These are phyloP conservation scores for Gorsachius goisagi DNA, from an alignment of 2,113 vertebrate genomes.

Conservation along the genomic window DNA sequence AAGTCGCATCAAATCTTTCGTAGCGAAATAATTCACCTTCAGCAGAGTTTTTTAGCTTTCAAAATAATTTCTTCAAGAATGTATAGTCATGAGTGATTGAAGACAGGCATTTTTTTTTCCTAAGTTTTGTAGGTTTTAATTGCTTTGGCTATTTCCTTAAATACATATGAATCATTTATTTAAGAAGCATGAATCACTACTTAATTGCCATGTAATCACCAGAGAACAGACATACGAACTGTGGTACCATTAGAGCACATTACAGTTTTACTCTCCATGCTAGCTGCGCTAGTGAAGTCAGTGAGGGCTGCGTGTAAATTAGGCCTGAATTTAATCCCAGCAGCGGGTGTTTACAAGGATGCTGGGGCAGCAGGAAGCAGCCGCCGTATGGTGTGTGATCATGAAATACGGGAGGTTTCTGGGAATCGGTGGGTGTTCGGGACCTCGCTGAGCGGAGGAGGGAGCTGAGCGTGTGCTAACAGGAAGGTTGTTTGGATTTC, in stretches of 20 bases:
- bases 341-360: not conserved
- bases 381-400: not conserved
- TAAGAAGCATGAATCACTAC: not conserved
- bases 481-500: slow-evolving; percentile 14
- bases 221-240: not conserved
- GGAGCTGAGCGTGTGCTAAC: not conserved
- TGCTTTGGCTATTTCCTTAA: not conserved
- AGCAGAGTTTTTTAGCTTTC: not conserved
- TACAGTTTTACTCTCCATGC: not conserved
- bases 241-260: not conserved
- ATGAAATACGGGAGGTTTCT: not conserved
- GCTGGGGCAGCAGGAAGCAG: not conserved
- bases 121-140: not conserved
- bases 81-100: not conserved
- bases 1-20: not conserved
- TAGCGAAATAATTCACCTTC: not conserved
- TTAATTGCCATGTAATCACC: not conserved
- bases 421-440: not conserved
- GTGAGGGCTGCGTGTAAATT: not conserved
- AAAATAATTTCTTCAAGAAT: not conserved
- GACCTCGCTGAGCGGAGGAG: not conserved
- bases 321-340: not conserved
- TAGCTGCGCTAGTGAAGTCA: not conserved
- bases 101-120: not conserved
- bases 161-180: not conserved